Evolutionary conservation across 2,888 invertebrate genomes (phyloP).

Genomic region (Diachrysia chrysitis): DNA sequence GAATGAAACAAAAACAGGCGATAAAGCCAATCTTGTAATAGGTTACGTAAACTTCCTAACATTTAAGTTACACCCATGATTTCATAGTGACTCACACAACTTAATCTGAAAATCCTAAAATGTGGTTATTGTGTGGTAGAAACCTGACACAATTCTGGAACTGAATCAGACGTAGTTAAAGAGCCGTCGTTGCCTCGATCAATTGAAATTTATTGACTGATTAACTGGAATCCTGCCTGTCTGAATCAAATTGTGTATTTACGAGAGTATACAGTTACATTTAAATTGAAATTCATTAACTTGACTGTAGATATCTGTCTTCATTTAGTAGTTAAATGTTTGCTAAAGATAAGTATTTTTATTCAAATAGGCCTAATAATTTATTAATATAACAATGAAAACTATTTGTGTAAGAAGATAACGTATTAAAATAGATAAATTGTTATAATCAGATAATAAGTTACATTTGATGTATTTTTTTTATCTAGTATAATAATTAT

Average conservation of each 20-base stretch:
- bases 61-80: conserved; percentile 63
- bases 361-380: not conserved
- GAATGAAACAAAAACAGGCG: conserved; percentile 63
- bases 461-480: not conserved
- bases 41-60: conserved; percentile 65
- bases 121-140: conserved; percentile 54
- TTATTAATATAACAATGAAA: conserved; percentile 2
- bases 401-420: conserved; percentile 24
- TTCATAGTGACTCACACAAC: conserved; percentile 72
- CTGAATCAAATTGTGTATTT: conserved; percentile 71
- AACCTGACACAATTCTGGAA: conserved; percentile 69
- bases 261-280: conserved; percentile 66
- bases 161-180: conserved; percentile 66
- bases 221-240: conserved; percentile 69
- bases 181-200: conserved; percentile 63
- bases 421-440: conserved; percentile 23
- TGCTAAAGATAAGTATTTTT: not conserved
- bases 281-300: conserved; percentile 66
- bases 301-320: conserved; percentile 33
- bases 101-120: conserved; percentile 67
- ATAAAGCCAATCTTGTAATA: conserved; percentile 62
- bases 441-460: conserved; percentile 21
- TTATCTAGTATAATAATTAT: conserved; percentile 12
- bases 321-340: conserved; percentile 10
- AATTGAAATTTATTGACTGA: conserved; percentile 80